Conservation (phyloP, 2,888 invertebrate species). For the Mythimna ferrago region DNA sequence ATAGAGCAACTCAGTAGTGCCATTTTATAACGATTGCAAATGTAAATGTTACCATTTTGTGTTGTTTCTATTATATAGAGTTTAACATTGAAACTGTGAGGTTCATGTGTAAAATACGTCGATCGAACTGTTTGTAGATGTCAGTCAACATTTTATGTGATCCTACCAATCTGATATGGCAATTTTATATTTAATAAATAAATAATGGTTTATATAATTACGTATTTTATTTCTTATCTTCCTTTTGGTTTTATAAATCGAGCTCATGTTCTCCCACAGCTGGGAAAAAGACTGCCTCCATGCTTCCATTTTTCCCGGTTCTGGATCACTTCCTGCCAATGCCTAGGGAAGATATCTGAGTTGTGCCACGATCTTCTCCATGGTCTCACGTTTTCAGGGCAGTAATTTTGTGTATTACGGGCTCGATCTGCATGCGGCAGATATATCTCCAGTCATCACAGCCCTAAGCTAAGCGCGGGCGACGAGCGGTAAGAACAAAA, state of each 20-base stretch:
- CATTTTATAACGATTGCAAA: slow-evolving; percentile 74
- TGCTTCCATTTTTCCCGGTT: no score
- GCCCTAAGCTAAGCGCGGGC: no score
- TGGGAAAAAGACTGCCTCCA: no score
- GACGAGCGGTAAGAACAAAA: no score
- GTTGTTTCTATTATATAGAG: slow-evolving; percentile 88
- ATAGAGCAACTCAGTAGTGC: slow-evolving; percentile 68
- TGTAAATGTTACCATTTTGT: slow-evolving; percentile 83
- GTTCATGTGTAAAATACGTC: slow-evolving; percentile 73
- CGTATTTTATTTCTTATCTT: slow-evolving; percentile 56
- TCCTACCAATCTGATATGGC: slow-evolving; percentile 81
- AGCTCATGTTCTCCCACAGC: no score
- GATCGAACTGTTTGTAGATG: slow-evolving; percentile 80
- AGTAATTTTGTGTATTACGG: no score
- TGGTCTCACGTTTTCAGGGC: no score
- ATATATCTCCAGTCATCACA: no score
- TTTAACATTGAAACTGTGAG: slow-evolving; percentile 79
- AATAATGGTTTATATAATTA: slow-evolving; percentile 80
- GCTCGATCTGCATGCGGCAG: no score
- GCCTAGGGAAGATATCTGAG: no score
- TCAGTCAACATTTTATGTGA: slow-evolving; percentile 76
- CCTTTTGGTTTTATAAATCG: not conserved
- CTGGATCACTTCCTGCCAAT: no score
- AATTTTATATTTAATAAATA: slow-evolving; percentile 88
- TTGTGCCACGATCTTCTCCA: no score